Conservation (phyloP, 2,113 vertebrate genomes). For the Tachycineta bicolor region DNA sequence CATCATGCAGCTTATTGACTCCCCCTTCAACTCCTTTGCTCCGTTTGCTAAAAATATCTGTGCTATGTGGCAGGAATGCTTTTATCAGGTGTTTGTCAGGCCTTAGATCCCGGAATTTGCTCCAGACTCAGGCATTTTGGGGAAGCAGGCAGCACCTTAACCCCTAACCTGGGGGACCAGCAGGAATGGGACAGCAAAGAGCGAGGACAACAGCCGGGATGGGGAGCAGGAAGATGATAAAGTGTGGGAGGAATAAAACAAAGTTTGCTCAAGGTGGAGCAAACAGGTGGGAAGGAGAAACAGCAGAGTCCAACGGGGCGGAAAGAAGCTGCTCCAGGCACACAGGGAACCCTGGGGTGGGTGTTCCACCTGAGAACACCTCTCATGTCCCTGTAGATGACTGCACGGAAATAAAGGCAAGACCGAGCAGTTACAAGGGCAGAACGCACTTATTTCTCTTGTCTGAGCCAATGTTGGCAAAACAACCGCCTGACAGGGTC, state of each 20-base stretch:
- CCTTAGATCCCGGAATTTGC: background rate
- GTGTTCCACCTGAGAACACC: background rate
- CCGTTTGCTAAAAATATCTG: background rate
- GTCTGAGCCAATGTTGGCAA: background rate
- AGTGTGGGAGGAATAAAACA: fast-evolving
- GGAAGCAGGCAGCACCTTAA: background rate
- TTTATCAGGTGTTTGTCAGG: background rate
- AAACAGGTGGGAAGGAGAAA: background rate
- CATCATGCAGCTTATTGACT: background rate
- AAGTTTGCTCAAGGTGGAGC: constrained; percentile 18
- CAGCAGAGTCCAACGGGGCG: fast-evolving
- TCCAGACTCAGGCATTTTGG: background rate
- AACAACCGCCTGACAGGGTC: background rate
- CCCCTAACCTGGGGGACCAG: background rate
- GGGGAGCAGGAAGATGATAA: fast-evolving
- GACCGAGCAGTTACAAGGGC: background rate
- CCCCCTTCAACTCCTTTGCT: background rate
- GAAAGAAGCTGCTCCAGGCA: background rate
- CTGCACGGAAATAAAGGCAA: background rate
- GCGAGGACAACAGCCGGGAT: background rate
- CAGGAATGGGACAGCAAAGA: background rate
- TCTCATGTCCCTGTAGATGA: fast-evolving
- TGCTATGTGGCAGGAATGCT: background rate
- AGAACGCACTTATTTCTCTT: background rate
- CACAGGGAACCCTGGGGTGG: fast-evolving